Evolutionary conservation across 1,140 invertebrate genomes (phyloP).

Genomic region (Battus philenor): DNA sequence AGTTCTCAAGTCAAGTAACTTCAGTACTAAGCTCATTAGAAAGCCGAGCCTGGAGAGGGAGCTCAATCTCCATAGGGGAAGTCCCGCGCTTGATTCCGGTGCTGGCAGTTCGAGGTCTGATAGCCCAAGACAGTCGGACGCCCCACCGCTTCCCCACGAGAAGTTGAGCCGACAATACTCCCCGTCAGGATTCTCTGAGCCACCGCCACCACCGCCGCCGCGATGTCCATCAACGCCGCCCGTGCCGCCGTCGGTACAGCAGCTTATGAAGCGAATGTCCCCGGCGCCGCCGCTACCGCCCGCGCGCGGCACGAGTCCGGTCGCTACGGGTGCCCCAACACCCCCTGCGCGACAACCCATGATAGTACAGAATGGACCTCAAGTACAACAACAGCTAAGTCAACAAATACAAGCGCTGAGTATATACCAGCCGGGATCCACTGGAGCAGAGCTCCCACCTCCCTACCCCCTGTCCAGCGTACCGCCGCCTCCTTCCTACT

Average conservation of each 20-base stretch:
- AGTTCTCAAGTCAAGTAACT: conserved; percentile 73
- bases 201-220: conserved; percentile 83
- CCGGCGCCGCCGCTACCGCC: conserved; percentile 82
- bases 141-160: conserved; percentile 71
- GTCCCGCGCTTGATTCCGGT: conserved; percentile 90
- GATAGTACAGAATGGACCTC: conserved; percentile 88
- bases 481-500: conserved; percentile 89
- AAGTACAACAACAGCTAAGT: conserved; percentile 88
- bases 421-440: conserved; percentile 82
- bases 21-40: conserved; percentile 86
- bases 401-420: conserved; percentile 92
- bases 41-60: conserved; percentile 92
- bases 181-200: conserved; percentile 81
- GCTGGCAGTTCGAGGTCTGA: conserved; percentile 92
- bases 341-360: conserved; percentile 80
- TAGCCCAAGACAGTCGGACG: conserved; percentile 83
- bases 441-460: conserved; percentile 84
- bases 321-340: conserved; percentile 68
- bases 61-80: conserved; percentile 83
- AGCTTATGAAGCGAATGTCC: conserved; percentile 90
- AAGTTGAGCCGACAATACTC: conserved; percentile 80
- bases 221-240: conserved; percentile 83
- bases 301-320: conserved; percentile 86
- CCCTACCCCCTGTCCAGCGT: conserved; percentile 83
- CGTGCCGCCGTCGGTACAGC: conserved; percentile 86